phyloP scores from a whole-genome alignment of 2,113 vertebrate species.

The Stomatorhinus ivindoensis region DNA sequence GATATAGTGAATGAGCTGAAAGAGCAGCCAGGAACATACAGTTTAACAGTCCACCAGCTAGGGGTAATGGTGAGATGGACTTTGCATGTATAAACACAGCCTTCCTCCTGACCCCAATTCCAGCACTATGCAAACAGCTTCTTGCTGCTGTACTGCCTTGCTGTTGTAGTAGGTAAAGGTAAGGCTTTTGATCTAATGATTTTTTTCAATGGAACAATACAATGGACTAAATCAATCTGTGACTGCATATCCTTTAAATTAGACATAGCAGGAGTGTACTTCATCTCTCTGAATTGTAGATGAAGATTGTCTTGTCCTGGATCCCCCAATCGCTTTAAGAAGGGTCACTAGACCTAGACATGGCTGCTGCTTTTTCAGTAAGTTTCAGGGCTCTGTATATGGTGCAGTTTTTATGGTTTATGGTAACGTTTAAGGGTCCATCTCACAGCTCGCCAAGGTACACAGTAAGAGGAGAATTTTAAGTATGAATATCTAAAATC shows the following conservation, averaged over 20 bases:
- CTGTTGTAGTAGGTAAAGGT: background rate
- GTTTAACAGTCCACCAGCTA: background rate
- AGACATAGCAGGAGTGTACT: background rate
- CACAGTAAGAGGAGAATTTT: background rate
- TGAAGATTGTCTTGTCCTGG: background rate
- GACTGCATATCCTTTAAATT: background rate
- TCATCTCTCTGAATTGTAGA: background rate
- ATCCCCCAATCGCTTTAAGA: background rate
- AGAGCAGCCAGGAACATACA: background rate
- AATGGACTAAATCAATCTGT: background rate
- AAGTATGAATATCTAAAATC: background rate
- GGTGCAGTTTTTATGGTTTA: background rate
- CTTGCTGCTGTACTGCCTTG: background rate
- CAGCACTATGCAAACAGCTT: background rate
- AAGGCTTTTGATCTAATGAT: background rate
- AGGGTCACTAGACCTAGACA: background rate
- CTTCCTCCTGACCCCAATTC: background rate
- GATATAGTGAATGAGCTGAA: background rate
- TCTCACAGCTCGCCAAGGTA: background rate
- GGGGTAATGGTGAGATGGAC: background rate
- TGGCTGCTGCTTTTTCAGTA: background rate
- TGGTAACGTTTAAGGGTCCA: background rate
- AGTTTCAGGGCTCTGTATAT: background rate
- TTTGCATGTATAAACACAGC: background rate
- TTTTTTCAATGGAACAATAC: background rate